Base-by-base conservation (phyloP, 2,888 invertebrate species). In the Nipponacmea schrenckii region DNA sequence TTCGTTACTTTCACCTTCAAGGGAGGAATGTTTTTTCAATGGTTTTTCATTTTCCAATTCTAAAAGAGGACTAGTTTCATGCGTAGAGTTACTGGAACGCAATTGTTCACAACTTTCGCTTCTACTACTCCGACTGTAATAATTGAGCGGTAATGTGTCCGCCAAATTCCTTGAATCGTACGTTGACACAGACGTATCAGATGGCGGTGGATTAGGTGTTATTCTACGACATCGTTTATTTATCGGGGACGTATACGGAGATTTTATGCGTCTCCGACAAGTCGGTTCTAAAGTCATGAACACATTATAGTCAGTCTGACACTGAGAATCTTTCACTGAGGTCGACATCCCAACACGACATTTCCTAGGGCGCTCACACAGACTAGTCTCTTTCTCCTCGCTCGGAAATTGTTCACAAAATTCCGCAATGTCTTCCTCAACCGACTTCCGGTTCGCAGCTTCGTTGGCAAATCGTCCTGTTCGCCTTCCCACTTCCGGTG, bases 361-460 rank as follows among this genome's bases (percentile, higher is more conserved):
- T 24, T 56, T 24, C 20, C 56, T 56, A 24, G 56, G 56, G 3
- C 56, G 20, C 10, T 46, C 66, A 44, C 39, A 45, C 27, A 66
- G n/a, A 44, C 45, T 45, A 17, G 66, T 45, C 20, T 44, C 46
- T 44, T 66, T 46, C 24, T 66, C 66, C n/a, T 44, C 45, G 39
- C 45, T 44, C 7, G 66, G 39, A 44, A 66, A 46, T 17, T 66
- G 39, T 44, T 66, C 66, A 44, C 66, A 66, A 44, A 66, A 44
- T 20, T 66, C 66, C 3, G 39, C 66, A 45, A 45, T 46, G 15
- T 66, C 66, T 20, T 44, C 46, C 20, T 66, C 66, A 24, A 45
- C 45, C 15, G 45, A 46, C 24, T 24, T 66, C 24, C 66, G 39
- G 15, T 44, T 66, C 10, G 46, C 39, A 7, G 66, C 39, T 20